These are phyloP conservation scores for Nematopogon swammerdamellus DNA, from an alignment of 2,888 invertebrate genomes.

Conservation along the genomic window DNA sequence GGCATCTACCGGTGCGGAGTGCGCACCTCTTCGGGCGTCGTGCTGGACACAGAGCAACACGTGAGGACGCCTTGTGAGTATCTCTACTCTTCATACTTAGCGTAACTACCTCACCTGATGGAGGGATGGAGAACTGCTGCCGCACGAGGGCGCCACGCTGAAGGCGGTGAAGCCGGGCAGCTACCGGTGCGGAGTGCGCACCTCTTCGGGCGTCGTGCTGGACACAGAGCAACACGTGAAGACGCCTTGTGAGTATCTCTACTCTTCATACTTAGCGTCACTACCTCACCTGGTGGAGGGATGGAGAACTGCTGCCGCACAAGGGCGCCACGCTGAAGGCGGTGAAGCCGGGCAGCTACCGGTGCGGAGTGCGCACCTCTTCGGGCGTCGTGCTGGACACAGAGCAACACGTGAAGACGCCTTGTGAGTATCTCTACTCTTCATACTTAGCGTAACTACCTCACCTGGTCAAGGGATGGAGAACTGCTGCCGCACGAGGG, in stretches of 20 bases:
- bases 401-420: neutral
- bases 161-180: neutral
- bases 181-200: conserved; percentile 1
- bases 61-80: neutral
- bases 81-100: too few relatives aligned
- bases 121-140: neutral
- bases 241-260: neutral
- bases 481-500: too few relatives aligned
- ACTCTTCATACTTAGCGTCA: too few relatives aligned
- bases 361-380: neutral
- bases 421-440: too few relatives aligned
- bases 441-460: too few relatives aligned
- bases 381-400: neutral
- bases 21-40: neutral
- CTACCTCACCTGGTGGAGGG: too few relatives aligned
- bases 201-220: neutral
- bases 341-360: neutral
- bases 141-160: neutral
- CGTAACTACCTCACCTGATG: neutral
- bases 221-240: neutral
- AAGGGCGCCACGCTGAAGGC: neutral
- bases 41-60: neutral
- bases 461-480: too few relatives aligned
- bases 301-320: too few relatives aligned
- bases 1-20: neutral